Percentiles rank a stretch among this genome's conserved stretches.
Evolutionary conservation across 2,797 vertebrate genomes (phyloP).

Genomic region (Channa striata): DNA sequence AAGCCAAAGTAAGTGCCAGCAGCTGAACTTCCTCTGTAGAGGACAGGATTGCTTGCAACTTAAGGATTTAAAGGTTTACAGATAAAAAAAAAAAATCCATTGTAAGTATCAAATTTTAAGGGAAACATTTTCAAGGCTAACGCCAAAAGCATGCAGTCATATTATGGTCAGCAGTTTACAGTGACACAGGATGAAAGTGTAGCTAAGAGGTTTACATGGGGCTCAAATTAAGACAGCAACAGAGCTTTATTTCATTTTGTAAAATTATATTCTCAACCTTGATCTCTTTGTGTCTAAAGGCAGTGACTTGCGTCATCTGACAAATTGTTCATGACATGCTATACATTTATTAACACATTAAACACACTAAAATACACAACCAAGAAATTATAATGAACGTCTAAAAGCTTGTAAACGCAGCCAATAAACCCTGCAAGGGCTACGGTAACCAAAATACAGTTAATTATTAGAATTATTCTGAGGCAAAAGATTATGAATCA

Average conservation of each 20-base stretch:
- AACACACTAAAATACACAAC: background rate
- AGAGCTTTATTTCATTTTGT: constrained; percentile 28
- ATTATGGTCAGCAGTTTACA: constrained; percentile 8
- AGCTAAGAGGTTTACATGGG: background rate
- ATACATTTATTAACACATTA: too few relatives aligned
- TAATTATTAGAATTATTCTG: background rate
- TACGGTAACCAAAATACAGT: background rate
- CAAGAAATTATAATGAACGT: background rate
- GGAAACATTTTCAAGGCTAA: background rate
- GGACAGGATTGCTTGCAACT: background rate
- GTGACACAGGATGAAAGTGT: background rate
- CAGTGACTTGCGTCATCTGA: background rate
- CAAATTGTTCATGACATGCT: too few relatives aligned
- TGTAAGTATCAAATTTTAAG: background rate
- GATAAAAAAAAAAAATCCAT: background rate
- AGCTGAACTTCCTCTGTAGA: background rate
- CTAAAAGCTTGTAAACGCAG: background rate
- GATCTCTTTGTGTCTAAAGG: background rate
- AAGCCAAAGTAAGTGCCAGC: constrained; percentile 8
- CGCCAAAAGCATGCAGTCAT: background rate
- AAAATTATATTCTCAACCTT: constrained; percentile 25
- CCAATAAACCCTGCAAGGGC: background rate
- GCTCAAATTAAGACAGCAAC: constrained; percentile 11
- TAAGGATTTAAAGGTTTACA: background rate
- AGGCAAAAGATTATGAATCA: constrained; percentile 40